Conservation (phyloP, 1,140 invertebrate genomes). For the Micrasema longulum region DNA sequence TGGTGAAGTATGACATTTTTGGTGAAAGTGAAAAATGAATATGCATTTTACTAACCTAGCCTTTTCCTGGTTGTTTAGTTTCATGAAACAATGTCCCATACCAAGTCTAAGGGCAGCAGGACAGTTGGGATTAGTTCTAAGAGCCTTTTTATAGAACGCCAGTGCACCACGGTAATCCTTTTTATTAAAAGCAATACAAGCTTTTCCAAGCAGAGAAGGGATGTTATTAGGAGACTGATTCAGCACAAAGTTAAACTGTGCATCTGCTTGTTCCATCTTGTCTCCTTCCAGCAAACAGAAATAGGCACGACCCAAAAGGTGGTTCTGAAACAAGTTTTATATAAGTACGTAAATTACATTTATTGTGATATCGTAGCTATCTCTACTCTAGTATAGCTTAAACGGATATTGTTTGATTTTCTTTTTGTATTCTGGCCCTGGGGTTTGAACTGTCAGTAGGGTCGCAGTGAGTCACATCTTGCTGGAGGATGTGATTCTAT, state of each 20-base stretch:
- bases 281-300: conserved; percentile 98
- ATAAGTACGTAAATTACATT: no score
- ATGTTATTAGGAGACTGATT: conserved; percentile 97
- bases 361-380: no score
- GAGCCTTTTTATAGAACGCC: conserved; percentile 97
- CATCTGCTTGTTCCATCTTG: conserved; percentile 99
- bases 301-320: conserved; percentile 96
- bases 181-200: conserved; percentile 95
- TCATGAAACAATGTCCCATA: conserved; percentile 98
- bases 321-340: conserved; percentile 84
- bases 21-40: neutral
- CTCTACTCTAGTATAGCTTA: no score
- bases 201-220: conserved; percentile 96
- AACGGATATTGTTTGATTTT: no score
- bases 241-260: conserved; percentile 99
- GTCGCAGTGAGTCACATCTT: no score
- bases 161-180: conserved; percentile 95
- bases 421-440: no score
- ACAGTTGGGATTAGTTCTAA: conserved; percentile 95
- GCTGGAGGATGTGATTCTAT: no score
- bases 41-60: conserved; percentile 76
- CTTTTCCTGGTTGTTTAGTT: conserved; percentile 95
- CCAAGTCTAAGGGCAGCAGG: conserved; percentile 96
- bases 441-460: no score
- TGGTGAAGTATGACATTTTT: no score